Base-by-base conservation (phyloP, 1,140 invertebrate genomes). In the Choristoneura fumiferana region DNA sequence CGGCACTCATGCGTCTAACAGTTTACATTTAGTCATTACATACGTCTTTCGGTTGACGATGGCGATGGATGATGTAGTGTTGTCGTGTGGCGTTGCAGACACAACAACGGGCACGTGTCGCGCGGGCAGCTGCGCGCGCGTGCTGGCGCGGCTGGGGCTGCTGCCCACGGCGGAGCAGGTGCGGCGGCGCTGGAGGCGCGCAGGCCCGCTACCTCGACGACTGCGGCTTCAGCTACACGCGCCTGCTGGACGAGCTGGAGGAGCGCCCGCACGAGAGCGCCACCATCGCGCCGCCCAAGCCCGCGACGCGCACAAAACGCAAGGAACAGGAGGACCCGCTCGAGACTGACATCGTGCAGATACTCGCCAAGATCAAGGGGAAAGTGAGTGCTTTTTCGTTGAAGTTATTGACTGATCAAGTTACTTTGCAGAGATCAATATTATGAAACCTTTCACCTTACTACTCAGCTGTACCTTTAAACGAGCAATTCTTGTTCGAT, bases 301-400 rank as follows among this genome's bases (percentile, higher is more conserved):
- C 80, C 79, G 45, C 90, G 89, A 66, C 91, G 91, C 74, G 86
- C 91, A 6, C 73, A 91, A 9, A 89, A 90, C 62, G 77, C 81
- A 63, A 85, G 90, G 49, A 92, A 90, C 67, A 90, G 87, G 94
- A 90, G 87, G 66, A 91, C 92, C 75, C 92, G 91, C 64, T 67
- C 8, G 90, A 94, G 69, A 92, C 91, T 34, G 91, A 93, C 66
- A 94, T 95, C 40, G 91, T 94, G 37, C 82, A 91, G 55, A 92
- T 94, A 54, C 83, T 95, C 10, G 93, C 94, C 4, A 94, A 93
- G 78, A 93, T 94, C 59, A 95, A 94, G 76, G 91, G 92, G n/a
- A 93, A 93, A 86, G 87, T 89, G 43, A 8, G 59, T 40, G 35
- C n/a, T n/a, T n/a, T n/a, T n/a, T n/a, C n/a, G n/a, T n/a, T n/a